Conservation (phyloP, 2,888 invertebrate genomes). For the Choreutis nemorana region DNA sequence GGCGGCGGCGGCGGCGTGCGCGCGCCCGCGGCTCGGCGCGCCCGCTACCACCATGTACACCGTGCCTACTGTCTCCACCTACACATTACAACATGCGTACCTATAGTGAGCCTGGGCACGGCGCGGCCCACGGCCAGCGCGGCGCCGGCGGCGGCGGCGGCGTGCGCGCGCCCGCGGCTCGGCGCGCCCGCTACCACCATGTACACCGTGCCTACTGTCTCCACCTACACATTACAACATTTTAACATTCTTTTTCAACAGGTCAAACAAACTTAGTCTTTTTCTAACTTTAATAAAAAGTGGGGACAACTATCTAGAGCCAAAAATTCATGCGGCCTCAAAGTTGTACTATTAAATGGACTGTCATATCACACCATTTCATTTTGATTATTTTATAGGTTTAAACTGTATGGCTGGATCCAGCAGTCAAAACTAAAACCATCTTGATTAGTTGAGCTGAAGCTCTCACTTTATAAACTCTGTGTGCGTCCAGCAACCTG, state of each 20-base stretch:
- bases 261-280: no score
- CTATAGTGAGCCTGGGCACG: conserved; percentile 70
- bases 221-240: conserved; percentile 72
- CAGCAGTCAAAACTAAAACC: no score
- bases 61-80: conserved; percentile 94
- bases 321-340: no score
- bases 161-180: conserved; percentile 76
- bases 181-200: conserved; percentile 91
- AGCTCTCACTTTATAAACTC: conserved; percentile 84
- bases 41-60: conserved; percentile 92
- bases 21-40: conserved; percentile 74
- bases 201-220: conserved; percentile 89
- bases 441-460: no score
- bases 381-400: no score
- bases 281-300: no score
- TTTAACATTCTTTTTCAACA: no score
- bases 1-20: conserved; percentile 80
- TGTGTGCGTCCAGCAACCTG: conserved; percentile 80
- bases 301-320: no score
- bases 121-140: conserved; percentile 77
- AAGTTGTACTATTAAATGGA: no score
- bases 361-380: no score
- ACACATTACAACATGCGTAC: conserved; percentile 21
- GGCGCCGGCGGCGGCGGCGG: conserved; percentile 79
- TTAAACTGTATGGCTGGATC: no score